Base-by-base conservation (phyloP, 2,797 vertebrate genomes). In the Rousettus madagascariensis region DNA sequence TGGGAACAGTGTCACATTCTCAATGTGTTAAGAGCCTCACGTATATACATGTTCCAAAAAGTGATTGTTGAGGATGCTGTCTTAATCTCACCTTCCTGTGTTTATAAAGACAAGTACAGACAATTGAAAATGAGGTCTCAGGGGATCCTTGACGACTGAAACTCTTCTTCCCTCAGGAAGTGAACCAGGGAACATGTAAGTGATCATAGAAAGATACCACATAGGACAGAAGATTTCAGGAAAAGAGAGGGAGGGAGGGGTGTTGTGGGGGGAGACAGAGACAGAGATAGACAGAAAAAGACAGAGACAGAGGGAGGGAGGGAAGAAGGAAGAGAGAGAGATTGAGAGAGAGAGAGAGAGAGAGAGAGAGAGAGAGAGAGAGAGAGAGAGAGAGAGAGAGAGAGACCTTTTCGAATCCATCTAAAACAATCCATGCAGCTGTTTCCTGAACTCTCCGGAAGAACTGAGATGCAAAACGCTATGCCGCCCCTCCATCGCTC, bases 381-480 rank as follows among this genome's bases (percentile, higher is more conserved):
- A 53, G 30, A 30, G 26, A 84, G 83, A 19, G 24, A 11, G n/a
- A 53, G 30, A 30, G 26, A 84, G 83, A 19, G 30, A 65, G 46
- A 63, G 1, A 30, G 38, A 5, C 5, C 19, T 66, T 97, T 95
- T 59, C 89, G 90, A 95, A 83, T 90, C 17, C 63, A 55, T 78
- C 91, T 93, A 68, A 85, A 93, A 88, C 55, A 80, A 71, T 91
- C 30, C 30, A 0, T 26, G 85, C 53, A 94, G 94, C 96, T 92
- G 84, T 90, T 95, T 96, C 97, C 87, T 75, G n/a, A 69, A 92
- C 90, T 85, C 95, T 97, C 63, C 59, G n/a, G 79, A 92, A 97
- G 94, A 97, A 89, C 55, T 36, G 16, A 61, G 26, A 93, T 66
- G 57, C 89, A 93, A 85, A 84, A 95, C 20, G 71, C 49, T 65